Percentiles rank a stretch among this genome's conserved stretches.
phyloP scores from a whole-genome alignment of 1,140 invertebrate species.

The Drosophila teissieri region DNA sequence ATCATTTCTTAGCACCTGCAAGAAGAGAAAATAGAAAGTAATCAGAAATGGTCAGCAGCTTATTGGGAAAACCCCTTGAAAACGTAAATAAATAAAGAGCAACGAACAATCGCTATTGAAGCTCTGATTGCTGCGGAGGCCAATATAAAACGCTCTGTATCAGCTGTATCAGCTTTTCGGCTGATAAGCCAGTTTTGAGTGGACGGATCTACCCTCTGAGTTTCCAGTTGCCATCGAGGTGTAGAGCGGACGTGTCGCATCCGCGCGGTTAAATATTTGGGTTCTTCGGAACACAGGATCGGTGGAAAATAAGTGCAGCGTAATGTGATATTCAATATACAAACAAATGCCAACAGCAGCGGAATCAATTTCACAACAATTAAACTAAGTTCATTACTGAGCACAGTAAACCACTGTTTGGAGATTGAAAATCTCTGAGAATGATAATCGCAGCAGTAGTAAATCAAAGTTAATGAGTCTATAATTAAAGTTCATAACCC shows the following conservation, averaged over 20 bases:
- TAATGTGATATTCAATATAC: conserved; percentile 5
- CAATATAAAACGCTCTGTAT: conserved; percentile 16
- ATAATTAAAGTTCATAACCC: conserved; percentile 21
- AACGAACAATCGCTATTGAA: neutral
- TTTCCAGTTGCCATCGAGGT: conserved; percentile 15
- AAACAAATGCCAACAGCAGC: neutral
- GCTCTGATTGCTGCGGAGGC: neutral
- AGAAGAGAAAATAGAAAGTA: neutral
- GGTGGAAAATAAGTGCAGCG: conserved; percentile 6
- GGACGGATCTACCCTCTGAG: neutral
- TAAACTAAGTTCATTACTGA: no score
- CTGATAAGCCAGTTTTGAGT: conserved; percentile 22
- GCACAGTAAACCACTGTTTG: conserved; percentile 13
- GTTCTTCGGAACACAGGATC: neutral
- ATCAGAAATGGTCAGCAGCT: neutral
- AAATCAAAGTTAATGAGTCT: conserved; percentile 36
- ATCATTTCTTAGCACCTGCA: neutral
- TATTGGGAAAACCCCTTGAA: neutral
- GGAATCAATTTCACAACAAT: no score
- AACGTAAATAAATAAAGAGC: neutral
- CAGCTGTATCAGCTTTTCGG: conserved; percentile 24
- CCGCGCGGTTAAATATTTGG: neutral
- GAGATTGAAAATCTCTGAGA: neutral
- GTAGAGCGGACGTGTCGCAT: conserved; percentile 13
- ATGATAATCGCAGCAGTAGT: conserved; percentile 13